phyloP scores from a whole-genome alignment of 2,888 invertebrate species.

The Serripes groenlandicus region DNA sequence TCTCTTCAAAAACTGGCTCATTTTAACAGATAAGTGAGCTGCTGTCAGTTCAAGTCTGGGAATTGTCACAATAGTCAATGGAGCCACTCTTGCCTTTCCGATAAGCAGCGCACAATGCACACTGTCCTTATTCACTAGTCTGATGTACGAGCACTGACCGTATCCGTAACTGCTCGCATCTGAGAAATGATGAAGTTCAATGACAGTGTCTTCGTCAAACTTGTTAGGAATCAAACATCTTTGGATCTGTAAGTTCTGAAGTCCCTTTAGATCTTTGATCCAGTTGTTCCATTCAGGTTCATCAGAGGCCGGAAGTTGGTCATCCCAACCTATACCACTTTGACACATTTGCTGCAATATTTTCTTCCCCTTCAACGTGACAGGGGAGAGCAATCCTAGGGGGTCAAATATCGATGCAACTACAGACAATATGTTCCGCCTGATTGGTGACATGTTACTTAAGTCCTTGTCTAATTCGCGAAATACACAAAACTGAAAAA shows the following conservation, averaged over 20 bases:
- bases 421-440: slow-evolving; percentile 52
- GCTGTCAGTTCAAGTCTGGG: slow-evolving; percentile 67
- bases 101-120: slow-evolving; percentile 22
- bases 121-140: slow-evolving; percentile 2
- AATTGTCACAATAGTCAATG: slow-evolving; percentile 56
- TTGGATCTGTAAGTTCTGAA: not conserved
- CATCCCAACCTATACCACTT: slow-evolving; percentile 58
- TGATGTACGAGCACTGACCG: slow-evolving; percentile 53
- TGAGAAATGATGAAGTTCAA: slow-evolving; percentile 64
- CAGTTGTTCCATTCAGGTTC: slow-evolving; percentile 44
- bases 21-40: slow-evolving; percentile 26
- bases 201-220: not conserved
- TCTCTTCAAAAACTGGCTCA: not conserved
- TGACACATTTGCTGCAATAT: slow-evolving; percentile 61
- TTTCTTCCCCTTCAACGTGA: slow-evolving; percentile 53
- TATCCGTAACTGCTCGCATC: slow-evolving; percentile 48
- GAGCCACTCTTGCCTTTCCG: slow-evolving; percentile 23
- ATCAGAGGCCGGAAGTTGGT: slow-evolving; percentile 39
- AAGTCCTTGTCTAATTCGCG: too few relatives aligned
- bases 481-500: slow-evolving; percentile 50
- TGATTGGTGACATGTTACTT: slow-evolving; percentile 36
- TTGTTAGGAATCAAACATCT: slow-evolving; percentile 50
- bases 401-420: slow-evolving; percentile 59
- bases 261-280: not conserved
- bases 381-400: slow-evolving; percentile 61